These are phyloP conservation scores for Pseudococcus viburni DNA, from an alignment of 2,888 invertebrate species.

Conservation along the genomic window DNA sequence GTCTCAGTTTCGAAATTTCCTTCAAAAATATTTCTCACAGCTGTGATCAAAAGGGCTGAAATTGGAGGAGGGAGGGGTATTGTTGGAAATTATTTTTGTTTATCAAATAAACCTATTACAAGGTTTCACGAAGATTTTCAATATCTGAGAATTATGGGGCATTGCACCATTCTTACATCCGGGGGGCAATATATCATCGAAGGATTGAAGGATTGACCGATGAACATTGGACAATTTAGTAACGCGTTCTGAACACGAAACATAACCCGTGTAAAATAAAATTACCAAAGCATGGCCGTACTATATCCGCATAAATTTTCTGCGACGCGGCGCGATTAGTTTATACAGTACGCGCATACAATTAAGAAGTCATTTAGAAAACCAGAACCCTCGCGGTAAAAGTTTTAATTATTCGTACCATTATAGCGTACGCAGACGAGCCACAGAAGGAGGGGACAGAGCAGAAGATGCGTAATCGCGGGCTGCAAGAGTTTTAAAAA, in stretches of 20 bases:
- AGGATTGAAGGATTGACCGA: too few relatives aligned
- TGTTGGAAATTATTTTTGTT: too few relatives aligned
- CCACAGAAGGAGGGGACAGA: neutral
- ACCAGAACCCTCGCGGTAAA: slow-evolving; percentile 24
- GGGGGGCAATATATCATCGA: too few relatives aligned
- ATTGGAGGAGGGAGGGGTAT: too few relatives aligned
- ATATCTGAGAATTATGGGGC: too few relatives aligned
- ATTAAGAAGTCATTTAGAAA: slow-evolving; percentile 41
- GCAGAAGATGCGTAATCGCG: neutral
- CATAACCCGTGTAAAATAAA: neutral
- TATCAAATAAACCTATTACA: too few relatives aligned
- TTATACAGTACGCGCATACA: slow-evolving; percentile 5
- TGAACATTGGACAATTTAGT: neutral
- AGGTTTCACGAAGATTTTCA: too few relatives aligned
- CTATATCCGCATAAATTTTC: neutral
- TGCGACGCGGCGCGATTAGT: neutral
- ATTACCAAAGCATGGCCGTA: neutral
- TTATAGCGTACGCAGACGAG: neutral
- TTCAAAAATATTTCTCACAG: too few relatives aligned
- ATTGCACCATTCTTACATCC: too few relatives aligned
- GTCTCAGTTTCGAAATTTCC: too few relatives aligned
- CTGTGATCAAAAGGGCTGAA: too few relatives aligned
- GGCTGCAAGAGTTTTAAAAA: neutral
- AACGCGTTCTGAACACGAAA: neutral
- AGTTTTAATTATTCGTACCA: slow-evolving; percentile 37